A percentile compares a stretch with the other conserved stretches of the same genome.
Conservation (phyloP, 2,113 vertebrate genomes). For the Madoqua kirkii region DNA sequence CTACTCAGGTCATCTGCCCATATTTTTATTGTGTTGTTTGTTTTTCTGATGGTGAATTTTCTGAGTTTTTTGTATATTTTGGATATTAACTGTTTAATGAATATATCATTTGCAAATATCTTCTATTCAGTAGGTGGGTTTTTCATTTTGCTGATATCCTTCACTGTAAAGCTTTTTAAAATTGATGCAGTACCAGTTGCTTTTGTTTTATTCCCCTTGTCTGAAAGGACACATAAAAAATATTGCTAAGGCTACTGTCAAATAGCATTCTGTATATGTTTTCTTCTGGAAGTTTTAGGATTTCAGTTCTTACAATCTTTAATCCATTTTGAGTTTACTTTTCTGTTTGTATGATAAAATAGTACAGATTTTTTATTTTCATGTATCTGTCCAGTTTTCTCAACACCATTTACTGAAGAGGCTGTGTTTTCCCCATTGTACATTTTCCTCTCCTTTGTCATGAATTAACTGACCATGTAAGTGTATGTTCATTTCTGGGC, state of each 20-base stretch:
- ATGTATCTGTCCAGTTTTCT: background rate
- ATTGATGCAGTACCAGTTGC: background rate
- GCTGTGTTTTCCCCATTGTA: background rate
- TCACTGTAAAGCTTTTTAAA: background rate
- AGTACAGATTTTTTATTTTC: background rate
- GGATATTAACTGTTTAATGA: background rate
- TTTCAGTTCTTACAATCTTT: background rate
- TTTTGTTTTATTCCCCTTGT: background rate
- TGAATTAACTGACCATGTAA: background rate
- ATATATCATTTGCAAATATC: background rate
- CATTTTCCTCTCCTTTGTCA: background rate
- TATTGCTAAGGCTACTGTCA: background rate
- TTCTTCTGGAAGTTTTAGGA: background rate
- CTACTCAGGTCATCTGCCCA: background rate
- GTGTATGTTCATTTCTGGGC: background rate
- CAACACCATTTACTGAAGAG: background rate
- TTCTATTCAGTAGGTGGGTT: background rate
- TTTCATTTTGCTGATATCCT: background rate
- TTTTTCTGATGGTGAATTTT: background rate
- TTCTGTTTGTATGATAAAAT: background rate
- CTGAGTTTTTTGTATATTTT: background rate
- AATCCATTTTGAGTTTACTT: background rate
- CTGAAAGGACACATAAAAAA: background rate
- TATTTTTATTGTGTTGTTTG: background rate
- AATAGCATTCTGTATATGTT: background rate